These are phyloP conservation scores for Cantharis lateralis DNA, from an alignment of 2,888 invertebrate genomes.

Conservation along the genomic window DNA sequence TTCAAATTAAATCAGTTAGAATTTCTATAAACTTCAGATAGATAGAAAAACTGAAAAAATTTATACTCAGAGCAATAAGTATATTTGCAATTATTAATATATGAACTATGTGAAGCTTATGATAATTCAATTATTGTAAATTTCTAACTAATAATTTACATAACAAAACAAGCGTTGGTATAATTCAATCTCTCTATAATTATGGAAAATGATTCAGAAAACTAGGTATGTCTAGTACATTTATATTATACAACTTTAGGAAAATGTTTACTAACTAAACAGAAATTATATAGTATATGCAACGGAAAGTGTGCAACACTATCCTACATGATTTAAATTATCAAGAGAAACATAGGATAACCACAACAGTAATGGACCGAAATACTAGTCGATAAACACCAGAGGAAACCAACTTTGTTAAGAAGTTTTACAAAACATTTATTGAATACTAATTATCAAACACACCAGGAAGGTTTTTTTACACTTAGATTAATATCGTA, in stretches of 20 bases:
- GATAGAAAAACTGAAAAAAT: too few species aligned
- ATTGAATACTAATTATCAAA: background rate
- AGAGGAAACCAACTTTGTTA: background rate
- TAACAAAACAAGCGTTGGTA: background rate
- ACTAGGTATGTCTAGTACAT: too few species aligned
- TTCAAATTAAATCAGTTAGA: background rate
- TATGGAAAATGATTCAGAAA: background rate
- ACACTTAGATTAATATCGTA: too few species aligned
- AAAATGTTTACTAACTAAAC: background rate
- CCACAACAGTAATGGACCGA: background rate
- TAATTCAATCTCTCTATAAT: background rate
- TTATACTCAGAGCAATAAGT: background rate
- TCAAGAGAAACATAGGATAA: background rate
- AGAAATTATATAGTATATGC: background rate
- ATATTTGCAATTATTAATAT: background rate
- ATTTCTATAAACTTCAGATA: background rate
- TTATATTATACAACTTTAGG: too few species aligned
- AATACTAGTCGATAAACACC: background rate
- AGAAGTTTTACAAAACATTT: background rate
- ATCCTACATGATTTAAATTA: background rate
- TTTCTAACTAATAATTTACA: background rate
- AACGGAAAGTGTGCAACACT: background rate
- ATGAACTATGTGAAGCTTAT: background rate
- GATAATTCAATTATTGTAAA: background rate
- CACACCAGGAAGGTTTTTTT: background rate